These are phyloP conservation scores for Cossypha dichroa DNA, from an alignment of 2,797 vertebrate species.

Conservation along the genomic window DNA sequence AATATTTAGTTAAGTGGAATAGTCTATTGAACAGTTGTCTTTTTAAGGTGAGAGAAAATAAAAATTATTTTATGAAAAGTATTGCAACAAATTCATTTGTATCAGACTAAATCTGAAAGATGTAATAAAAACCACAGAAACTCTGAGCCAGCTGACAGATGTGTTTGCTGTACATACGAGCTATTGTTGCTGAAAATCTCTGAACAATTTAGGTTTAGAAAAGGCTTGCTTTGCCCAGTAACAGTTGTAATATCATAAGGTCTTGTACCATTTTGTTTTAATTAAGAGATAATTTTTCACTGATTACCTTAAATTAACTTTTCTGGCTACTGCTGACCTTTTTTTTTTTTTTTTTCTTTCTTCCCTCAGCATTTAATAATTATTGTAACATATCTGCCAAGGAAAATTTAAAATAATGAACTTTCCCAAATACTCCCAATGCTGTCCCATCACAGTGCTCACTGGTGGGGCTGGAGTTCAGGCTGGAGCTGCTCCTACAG, in stretches of 20 bases:
- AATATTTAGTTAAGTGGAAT: conserved; percentile 13
- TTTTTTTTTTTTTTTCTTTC: neutral
- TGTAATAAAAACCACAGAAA: neutral
- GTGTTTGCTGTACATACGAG: neutral
- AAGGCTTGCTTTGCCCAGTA: neutral
- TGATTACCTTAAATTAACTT: neutral
- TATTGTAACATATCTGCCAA: neutral
- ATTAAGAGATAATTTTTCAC: neutral
- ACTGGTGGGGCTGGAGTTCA: neutral
- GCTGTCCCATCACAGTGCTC: neutral
- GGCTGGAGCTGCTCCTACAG: neutral
- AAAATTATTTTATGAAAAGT: neutral
- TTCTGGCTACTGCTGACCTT: neutral
- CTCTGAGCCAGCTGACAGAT: neutral
- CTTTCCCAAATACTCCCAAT: neutral
- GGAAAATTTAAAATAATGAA: neutral
- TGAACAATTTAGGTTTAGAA: neutral
- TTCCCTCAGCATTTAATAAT: neutral
- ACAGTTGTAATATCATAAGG: neutral
- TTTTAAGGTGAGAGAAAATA: neutral
- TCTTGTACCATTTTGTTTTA: neutral
- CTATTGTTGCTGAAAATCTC: neutral
- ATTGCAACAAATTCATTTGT: neutral
- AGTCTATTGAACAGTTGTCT: neutral
- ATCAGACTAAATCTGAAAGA: neutral